phyloP scores from a whole-genome alignment of 2,113 vertebrate species.

The Alligator mississippiensis region DNA sequence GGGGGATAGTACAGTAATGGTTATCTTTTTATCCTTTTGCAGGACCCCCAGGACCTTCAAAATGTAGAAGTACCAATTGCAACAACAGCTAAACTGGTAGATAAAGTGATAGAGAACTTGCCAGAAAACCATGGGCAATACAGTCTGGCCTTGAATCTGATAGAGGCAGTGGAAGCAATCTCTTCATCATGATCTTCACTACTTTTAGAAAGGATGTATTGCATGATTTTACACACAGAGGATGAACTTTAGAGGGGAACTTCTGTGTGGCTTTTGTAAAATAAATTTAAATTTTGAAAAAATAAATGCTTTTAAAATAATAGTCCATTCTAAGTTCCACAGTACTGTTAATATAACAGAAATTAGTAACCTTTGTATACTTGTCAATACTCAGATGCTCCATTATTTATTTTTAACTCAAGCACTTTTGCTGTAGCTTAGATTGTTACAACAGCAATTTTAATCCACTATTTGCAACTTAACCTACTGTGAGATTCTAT shows the following conservation, averaged over 20 bases:
- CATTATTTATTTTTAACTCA: constrained; percentile 73
- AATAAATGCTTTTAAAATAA: constrained; percentile 64
- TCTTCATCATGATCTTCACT: not conserved
- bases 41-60: constrained; percentile 93
- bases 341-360: constrained; percentile 20
- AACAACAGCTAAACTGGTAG: constrained; percentile 86
- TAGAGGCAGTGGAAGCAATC: constrained; percentile 90
- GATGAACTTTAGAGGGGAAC: not conserved
- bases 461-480: constrained; percentile 30
- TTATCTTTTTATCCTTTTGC: not conserved
- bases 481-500: constrained; percentile 50
- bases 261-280: constrained; percentile 42
- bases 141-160: constrained; percentile 90
- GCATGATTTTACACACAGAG: constrained; percentile 16
- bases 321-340: constrained; percentile 56
- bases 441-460: constrained; percentile 56
- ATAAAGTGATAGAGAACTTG: constrained; percentile 90
- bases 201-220: not conserved
- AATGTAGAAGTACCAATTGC: constrained; percentile 86
- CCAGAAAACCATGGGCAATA: constrained; percentile 96
- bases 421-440: constrained; percentile 61
- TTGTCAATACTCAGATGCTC: constrained; percentile 58
- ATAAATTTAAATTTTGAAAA: not conserved
- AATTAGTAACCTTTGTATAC: constrained; percentile 50
- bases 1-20: too few relatives aligned